Evolutionary conservation across 2,888 invertebrate genomes (phyloP), one percentile per base, ranked within the genome.

Genomic region (Liopterus haemorrhoidalis): DNA sequence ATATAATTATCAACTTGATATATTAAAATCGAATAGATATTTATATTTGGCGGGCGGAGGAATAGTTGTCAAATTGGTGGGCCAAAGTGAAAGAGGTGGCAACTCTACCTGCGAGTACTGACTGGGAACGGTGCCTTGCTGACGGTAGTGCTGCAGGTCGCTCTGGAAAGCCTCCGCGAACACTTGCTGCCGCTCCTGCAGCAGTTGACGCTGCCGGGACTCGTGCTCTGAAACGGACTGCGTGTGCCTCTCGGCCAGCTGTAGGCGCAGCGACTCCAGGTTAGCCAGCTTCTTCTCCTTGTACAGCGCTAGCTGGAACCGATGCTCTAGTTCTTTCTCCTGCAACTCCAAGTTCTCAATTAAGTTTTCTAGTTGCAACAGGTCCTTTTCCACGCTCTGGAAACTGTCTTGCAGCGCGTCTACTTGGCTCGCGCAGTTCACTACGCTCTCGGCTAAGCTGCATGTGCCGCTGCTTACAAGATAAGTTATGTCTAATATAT

Each of bases 261-360:
- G 70, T 27, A 64, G 72, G 68, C 70, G 61, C 56, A 69, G 60
- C 3, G 58, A 55, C 49, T 70, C 69, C 16, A 74, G 56, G 27
- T 67, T 62, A 25, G 56, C 70, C 63, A 82, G 70, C 68, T 83
- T 83, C 56, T 79, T 80, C 55, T 82, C 79, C 61, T 82, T 78
- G 55, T 83, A 83, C 52, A 82, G 65, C 12, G 78, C 76, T 41
- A 86, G 69, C 52, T 85, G 82, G 59, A 81, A 81, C 53, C 78
- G 72, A 59, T 85, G 84, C 58, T 84, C 81, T 30, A 80, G 61
- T 63, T 85, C 82, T 67, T 78, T 76, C 58, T 76, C 79, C 57
- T 84, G 79, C 60, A 85, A 73, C 51, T 83, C 82, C 49, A 78
- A 72, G 49, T 75, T 75, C 58, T 85, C 84, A 9, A 84, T 76